Base-by-base conservation (phyloP, 2,113 vertebrate genomes). In the Cichladusa arquata region DNA sequence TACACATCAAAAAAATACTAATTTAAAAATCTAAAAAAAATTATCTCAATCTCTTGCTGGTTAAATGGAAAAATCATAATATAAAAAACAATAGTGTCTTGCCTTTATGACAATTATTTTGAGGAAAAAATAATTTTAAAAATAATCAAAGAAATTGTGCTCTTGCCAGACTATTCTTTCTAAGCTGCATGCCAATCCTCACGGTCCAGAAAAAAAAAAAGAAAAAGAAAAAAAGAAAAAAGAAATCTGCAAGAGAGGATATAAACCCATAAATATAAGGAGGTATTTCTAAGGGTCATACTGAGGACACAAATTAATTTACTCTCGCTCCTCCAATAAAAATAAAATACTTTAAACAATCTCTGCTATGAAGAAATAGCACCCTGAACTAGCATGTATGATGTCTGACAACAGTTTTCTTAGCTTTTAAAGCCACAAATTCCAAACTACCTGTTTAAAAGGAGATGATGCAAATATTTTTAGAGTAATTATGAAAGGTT, bases 271-370 rank as follows among this genome's bases (percentile, higher is more conserved):
- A 95, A 98, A 94, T 77, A 93, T 57, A 96, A 95, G 91, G 76
- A 93, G 84, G 57, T 96, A 92, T 96, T 97, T 97, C 91, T 94
- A 87, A 96, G 96, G 90, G 96, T 97, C 94, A 97, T 56, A 76
- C 57, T 88, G 86, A 97, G 95, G 91, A 94, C 91, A 97, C 96
- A 96, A 96, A 97, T 95, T 87, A 96, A 97, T 96, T 97, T 96
- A 94, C 64, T 97, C 76, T 97, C 94, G 86, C 86, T 87, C 54
- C 70, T 86, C 72, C 92, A 97, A 95, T 81, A 97, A 94, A 96
- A 97, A 97, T 57, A 95, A 96, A 96, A 96, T 81, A 94, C 48
- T 96, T 95, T 48, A 71, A 97, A 92, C 90, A 88, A 96, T 88
- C 95, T 82, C 84, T 95, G 74, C 40, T 31, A 25, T 58, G 65